A percentile compares a stretch with the other conserved stretches of the same genome.
These are phyloP conservation scores for Drosophila nr. perissopoda DNA, from an alignment of 2,888 invertebrate genomes.

Conservation along the genomic window DNA sequence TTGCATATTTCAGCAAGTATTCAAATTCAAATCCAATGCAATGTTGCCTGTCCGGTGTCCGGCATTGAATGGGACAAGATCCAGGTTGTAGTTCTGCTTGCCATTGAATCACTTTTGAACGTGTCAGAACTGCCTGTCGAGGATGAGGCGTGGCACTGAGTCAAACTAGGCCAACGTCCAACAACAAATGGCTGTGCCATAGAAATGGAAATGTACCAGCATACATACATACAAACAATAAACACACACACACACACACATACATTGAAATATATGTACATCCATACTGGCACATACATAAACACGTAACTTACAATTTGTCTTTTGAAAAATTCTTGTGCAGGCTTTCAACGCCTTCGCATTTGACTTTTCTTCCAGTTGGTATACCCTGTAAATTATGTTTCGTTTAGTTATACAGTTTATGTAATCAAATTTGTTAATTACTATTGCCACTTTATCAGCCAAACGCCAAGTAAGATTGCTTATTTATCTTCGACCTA, in stretches of 20 bases:
- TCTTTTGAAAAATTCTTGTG: slow-evolving; percentile 20
- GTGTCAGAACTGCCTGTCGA: slow-evolving; percentile 48
- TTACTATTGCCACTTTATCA: not conserved
- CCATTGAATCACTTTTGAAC: slow-evolving; percentile 63
- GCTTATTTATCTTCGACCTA: not conserved
- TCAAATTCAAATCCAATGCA: slow-evolving; percentile 41
- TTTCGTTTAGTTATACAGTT: not conserved
- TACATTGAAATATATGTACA: not conserved
- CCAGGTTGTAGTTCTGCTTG: slow-evolving; percentile 30
- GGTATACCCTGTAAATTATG: slow-evolving; percentile 20
- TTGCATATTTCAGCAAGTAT: slow-evolving; percentile 56
- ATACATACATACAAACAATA: slow-evolving; percentile 9
- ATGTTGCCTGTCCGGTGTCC: slow-evolving; percentile 20
- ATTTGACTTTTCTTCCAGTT: slow-evolving; percentile 14
- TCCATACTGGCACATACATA: not conserved
- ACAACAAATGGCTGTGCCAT: slow-evolving; percentile 51
- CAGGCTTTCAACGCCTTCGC: slow-evolving; percentile 8
- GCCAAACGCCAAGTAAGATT: not conserved
- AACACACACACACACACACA: not conserved
- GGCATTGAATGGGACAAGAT: slow-evolving; percentile 15
- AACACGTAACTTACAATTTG: not conserved
- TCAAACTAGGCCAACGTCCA: slow-evolving; percentile 56
- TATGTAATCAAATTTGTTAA: not conserved
- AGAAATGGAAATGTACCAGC: slow-evolving; percentile 50
- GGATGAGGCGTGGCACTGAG: slow-evolving; percentile 26